Evolutionary conservation across 2,797 vertebrate species (phyloP), one percentile per base, ranked within the genome.

Genomic region (Echiichthys vipera): DNA sequence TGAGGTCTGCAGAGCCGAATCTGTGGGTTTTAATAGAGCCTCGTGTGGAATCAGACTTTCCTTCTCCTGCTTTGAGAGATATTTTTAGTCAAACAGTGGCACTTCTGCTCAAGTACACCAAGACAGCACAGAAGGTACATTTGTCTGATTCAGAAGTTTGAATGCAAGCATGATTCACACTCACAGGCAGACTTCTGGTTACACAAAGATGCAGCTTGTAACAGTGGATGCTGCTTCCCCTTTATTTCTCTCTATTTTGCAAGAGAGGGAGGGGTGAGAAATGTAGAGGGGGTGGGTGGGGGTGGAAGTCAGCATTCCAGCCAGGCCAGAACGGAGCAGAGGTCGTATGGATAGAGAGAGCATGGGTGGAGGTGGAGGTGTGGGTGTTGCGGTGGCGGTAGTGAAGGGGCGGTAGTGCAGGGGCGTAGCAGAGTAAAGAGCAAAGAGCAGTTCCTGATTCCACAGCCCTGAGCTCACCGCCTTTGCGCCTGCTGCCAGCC

Each of bases 401-500:
- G 84, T 80, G 86, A 39, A 59, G 83, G 77, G 80, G 85, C 55
- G 71, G 86, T 49, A 69, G 81, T 88, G 91, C 88, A 93, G 91
- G 90, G 93, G 90, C 70, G 92, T 88, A 81, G 81, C 80, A 82
- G 85, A 66, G 83, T 84, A 89, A 89, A 92, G 91, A 92, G 88
- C 89, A 91, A 80, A 90, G 86, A 92, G 85, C 87, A 91, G 78
- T 90, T 91, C 86, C 88, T 91, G 91, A 94, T 95, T 94, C 94
- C 90, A 89, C 81, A 87, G 90, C 89, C 90, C 89, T 92, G 87
- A 94, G 93, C 93, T 94, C 93, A 94, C 91, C 92, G 91, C 89
- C 91, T 93, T 89, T 90, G 83, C 55, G 89, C 83, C 81, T 85
- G 79, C 85, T 71, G 71, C 80, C 88, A 88, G 81, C 87, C 90